phyloP scores from a whole-genome alignment of 2,113 vertebrate genomes.

The Lamprologus lemairii region DNA sequence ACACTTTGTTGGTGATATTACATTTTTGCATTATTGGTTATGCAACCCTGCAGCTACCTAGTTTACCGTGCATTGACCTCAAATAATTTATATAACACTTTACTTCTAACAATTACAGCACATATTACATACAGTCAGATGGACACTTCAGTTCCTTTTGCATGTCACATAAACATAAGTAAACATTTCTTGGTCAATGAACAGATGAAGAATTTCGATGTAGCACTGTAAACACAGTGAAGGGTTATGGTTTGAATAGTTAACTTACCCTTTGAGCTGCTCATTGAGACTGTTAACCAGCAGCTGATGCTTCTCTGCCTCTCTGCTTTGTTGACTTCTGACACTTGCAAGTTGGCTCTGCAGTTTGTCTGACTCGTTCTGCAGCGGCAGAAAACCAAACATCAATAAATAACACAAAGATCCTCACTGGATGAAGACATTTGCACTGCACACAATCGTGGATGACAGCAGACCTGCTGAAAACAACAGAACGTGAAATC shows the following conservation, averaged over 20 bases:
- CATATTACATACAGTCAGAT: not conserved
- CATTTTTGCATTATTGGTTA: not conserved
- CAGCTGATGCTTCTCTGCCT: constrained; percentile 79
- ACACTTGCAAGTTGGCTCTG: constrained; percentile 73
- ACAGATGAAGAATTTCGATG: not conserved
- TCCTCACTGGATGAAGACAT: fast-evolving
- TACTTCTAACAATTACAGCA: not conserved
- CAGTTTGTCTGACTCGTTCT: constrained; percentile 82
- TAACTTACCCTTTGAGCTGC: constrained; percentile 78
- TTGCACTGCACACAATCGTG: constrained; percentile 17
- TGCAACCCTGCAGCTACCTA: not conserved
- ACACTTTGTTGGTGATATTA: not conserved
- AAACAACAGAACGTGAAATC: not conserved
- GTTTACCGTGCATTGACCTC: not conserved
- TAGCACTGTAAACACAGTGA: not conserved
- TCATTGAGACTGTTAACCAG: constrained; percentile 77
- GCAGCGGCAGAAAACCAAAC: not conserved
- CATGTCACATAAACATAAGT: not conserved
- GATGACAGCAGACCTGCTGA: not conserved
- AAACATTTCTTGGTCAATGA: not conserved
- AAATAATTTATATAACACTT: not conserved
- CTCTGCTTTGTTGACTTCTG: constrained; percentile 76
- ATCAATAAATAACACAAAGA: not conserved
- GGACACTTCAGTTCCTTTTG: not conserved
- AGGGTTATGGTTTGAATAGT: not conserved